These are phyloP conservation scores for Ceratosolen solmsi DNA, from an alignment of 1,140 invertebrate species.

Conservation along the genomic window DNA sequence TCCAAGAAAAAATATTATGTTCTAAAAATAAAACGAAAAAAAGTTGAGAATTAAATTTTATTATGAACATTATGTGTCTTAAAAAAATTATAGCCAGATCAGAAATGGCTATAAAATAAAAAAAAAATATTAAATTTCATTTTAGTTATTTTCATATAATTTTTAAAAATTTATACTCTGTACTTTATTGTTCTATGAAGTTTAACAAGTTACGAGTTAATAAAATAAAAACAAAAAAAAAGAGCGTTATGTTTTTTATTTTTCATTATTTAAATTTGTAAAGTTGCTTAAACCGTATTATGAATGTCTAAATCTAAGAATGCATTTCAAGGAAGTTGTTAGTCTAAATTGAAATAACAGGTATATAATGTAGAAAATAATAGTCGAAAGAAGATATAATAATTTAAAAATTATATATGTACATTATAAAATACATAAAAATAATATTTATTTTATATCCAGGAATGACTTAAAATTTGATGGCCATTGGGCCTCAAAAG, in stretches of 20 bases:
- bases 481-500: too few relatives aligned
- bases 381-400: too few relatives aligned
- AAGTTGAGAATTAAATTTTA: neutral
- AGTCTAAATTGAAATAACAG: neutral
- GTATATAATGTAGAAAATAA: too few relatives aligned
- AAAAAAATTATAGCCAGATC: neutral
- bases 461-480: too few relatives aligned
- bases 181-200: neutral
- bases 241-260: neutral
- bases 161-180: neutral
- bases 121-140: conserved; percentile 13
- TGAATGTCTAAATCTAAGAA: neutral
- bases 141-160: conserved; percentile 3
- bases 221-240: neutral
- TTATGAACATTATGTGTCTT: too few relatives aligned
- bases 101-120: neutral
- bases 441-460: too few relatives aligned
- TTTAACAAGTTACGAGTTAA: conserved; percentile 11
- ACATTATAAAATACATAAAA: too few relatives aligned
- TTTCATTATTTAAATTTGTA: conserved; percentile 1
- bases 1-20: too few relatives aligned
- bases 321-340: neutral
- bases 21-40: conserved; percentile 1
- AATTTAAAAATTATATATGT: too few relatives aligned
- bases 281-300: neutral